A percentile compares a stretch with the other conserved stretches of the same genome.
These are phyloP conservation scores for Acronicta alni DNA, from an alignment of 2,888 invertebrate genomes.

Conservation along the genomic window DNA sequence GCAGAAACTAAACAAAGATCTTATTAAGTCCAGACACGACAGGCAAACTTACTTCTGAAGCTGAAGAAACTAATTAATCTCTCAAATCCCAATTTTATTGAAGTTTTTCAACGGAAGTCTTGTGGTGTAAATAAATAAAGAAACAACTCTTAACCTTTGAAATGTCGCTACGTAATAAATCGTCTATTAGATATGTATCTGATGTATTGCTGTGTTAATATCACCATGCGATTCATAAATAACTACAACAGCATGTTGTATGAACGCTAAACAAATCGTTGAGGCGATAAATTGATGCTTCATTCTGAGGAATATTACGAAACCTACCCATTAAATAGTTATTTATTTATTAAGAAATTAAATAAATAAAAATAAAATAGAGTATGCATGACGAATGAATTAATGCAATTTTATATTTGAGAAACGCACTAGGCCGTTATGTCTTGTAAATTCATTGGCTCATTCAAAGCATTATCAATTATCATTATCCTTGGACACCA, in stretches of 20 bases:
- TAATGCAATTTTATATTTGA: no score
- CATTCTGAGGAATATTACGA: slow-evolving; percentile 5
- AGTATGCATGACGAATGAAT: no score
- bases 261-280: slow-evolving; percentile 34
- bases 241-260: slow-evolving; percentile 4
- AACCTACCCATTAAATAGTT: neutral
- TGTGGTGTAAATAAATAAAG: slow-evolving; percentile 25
- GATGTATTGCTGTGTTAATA: slow-evolving; percentile 38
- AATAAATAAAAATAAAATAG: no score
- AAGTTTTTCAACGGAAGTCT: slow-evolving; percentile 38
- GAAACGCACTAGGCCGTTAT: no score
- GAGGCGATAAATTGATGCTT: slow-evolving; percentile 31
- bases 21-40: neutral
- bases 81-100: slow-evolving; percentile 33
- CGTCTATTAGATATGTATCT: slow-evolving; percentile 30
- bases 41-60: slow-evolving; percentile 1
- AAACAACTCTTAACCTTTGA: slow-evolving; percentile 29
- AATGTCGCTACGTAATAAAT: slow-evolving; percentile 29
- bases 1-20: neutral
- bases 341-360: no score
- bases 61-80: slow-evolving; percentile 32
- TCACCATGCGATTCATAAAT: slow-evolving; percentile 34
- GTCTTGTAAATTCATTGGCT: no score
- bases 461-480: no score
- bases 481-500: no score